Conservation (phyloP, 2,888 invertebrate species). For the Andricus curvator region DNA sequence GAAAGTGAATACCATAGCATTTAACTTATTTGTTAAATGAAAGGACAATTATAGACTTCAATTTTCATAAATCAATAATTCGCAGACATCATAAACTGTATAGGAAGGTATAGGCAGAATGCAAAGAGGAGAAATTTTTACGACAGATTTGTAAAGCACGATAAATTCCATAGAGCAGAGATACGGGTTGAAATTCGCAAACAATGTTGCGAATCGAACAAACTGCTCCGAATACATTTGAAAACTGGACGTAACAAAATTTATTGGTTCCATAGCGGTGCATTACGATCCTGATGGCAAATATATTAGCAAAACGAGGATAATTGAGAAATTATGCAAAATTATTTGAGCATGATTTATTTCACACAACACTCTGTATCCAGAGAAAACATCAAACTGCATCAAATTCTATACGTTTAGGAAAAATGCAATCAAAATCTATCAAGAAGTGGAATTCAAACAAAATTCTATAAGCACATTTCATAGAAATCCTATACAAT, state of each 20-base stretch:
- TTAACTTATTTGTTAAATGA: too few species aligned
- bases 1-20: too few species aligned
- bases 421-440: too few species aligned
- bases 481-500: too few species aligned
- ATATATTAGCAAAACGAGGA: neutral
- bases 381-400: too few species aligned
- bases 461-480: too few species aligned
- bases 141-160: slow-evolving; percentile 50
- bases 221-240: slow-evolving; percentile 53
- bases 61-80: slow-evolving; percentile 9
- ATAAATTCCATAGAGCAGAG: slow-evolving; percentile 52
- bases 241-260: slow-evolving; percentile 45
- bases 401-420: too few species aligned
- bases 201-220: slow-evolving; percentile 55
- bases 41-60: neutral
- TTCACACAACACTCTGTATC: neutral
- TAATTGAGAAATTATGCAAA: slow-evolving; percentile 18
- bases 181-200: slow-evolving; percentile 49
- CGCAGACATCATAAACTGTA: neutral
- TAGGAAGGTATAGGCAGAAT: neutral
- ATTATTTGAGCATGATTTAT: neutral
- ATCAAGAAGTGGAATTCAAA: too few species aligned
- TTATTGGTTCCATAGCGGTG: slow-evolving; percentile 51
- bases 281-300: slow-evolving; percentile 19
- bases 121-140: slow-evolving; percentile 31